These are phyloP conservation scores for Falcunculus frontatus DNA, from an alignment of 2,113 vertebrate species.

Conservation along the genomic window DNA sequence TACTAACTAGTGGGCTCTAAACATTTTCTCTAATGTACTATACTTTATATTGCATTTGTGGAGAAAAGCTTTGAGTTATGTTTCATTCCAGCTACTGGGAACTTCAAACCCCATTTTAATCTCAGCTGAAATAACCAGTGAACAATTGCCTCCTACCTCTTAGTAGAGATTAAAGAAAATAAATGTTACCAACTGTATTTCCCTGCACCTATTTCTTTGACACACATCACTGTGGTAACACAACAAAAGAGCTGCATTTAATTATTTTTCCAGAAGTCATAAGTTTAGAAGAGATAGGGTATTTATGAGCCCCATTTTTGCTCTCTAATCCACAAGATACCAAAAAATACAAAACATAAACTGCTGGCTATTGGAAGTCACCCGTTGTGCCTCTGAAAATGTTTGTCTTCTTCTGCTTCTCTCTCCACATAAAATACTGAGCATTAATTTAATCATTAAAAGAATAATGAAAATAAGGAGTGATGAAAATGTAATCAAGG, in stretches of 20 bases:
- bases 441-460: conserved; percentile 36
- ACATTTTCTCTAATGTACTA: neutral
- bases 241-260: neutral
- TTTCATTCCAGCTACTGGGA: neutral
- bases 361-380: neutral
- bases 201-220: neutral
- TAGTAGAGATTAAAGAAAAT: neutral
- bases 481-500: neutral
- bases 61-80: neutral
- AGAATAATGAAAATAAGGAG: conserved; percentile 2
- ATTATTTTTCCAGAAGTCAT: conserved; percentile 25
- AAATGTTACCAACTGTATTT: neutral
- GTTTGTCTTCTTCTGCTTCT: neutral
- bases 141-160: neutral
- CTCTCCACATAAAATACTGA: neutral
- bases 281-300: neutral
- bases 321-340: neutral
- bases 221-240: neutral
- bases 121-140: neutral
- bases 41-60: neutral
- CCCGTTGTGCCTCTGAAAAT: neutral
- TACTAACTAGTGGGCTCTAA: conserved; percentile 53
- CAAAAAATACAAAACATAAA: neutral
- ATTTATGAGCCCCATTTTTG: neutral
- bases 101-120: neutral